Evolutionary conservation across 2,797 vertebrate species (phyloP).

Genomic region (Melanitta fusca): DNA sequence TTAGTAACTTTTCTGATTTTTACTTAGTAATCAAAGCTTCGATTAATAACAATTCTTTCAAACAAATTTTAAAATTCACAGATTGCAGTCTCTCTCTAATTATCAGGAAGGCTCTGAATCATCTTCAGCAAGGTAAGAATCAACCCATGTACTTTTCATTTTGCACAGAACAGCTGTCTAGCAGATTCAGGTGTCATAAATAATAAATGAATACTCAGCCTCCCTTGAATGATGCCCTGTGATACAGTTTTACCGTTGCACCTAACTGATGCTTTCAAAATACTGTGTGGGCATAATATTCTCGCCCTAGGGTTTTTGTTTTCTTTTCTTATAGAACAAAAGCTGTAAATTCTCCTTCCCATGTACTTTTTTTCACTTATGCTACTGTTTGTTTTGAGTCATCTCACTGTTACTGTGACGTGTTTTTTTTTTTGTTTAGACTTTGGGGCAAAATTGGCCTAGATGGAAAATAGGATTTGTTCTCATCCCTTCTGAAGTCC

Average conservation of each 20-base stretch:
- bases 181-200: not conserved
- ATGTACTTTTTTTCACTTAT: slow-evolving; percentile 26
- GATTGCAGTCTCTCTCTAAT: slow-evolving; percentile 14
- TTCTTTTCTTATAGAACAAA: slow-evolving; percentile 32
- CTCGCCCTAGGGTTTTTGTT: slow-evolving; percentile 19
- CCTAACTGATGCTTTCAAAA: not conserved
- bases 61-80: slow-evolving; percentile 50
- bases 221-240: not conserved
- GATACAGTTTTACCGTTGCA: not conserved
- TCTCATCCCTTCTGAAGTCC: slow-evolving; percentile 30
- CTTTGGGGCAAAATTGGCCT: slow-evolving; percentile 29
- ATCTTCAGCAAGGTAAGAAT: slow-evolving; percentile 53
- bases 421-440: not conserved
- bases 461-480: not conserved
- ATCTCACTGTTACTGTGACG: slow-evolving; percentile 31
- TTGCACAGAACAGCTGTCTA: not conserved
- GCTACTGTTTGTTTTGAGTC: slow-evolving; percentile 29
- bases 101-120: not conserved
- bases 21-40: not conserved
- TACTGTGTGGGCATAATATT: not conserved
- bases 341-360: slow-evolving; percentile 33
- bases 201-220: not conserved
- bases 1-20: not conserved
- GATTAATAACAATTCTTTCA: not conserved
- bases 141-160: not conserved